Evolutionary conservation across 2,888 invertebrate genomes (phyloP), one percentile per base, ranked within the genome.

Genomic region (Arge pagana): DNA sequence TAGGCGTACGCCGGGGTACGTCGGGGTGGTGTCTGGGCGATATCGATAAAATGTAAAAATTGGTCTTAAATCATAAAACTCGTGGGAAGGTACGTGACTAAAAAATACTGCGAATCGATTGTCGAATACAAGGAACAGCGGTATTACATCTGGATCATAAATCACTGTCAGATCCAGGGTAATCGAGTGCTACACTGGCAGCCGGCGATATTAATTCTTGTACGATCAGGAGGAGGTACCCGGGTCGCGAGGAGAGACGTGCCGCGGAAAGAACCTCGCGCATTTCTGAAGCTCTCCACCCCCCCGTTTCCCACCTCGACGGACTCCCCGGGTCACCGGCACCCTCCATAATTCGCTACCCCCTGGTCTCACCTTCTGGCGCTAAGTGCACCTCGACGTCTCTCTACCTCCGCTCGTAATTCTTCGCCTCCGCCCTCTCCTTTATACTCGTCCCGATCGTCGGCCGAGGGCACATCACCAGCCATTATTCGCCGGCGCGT

Each of bases 121-220:
- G 58, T 50, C 54, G 48, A 50, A 42, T 50, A 15, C 53, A 48
- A 42, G 52, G 51, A 51, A 50, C 50, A 57, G 60, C 62, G 59
- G 56, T 58, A 63, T 64, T 66, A 62, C 62, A 62, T 63, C 59
- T 55, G 52, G 54, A 59, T 62, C 65, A 71, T 71, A 70, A 67
- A 72, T 72, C 72, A 71, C 67, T 63, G 73, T 71, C 72, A 66
- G 63, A 64, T 62, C 55, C 65, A 63, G 64, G 66, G 58, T 70
- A 73, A 71, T 71, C 69, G 70, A 68, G 63, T 62, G 65, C 55
- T 56, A 61, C 58, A 62, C 55, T 49, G 57, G 48, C 52, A 54
- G 54, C 45, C 23, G 21, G 15, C 45, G 41, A 55, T 55, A 58
- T 58, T 57, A 43, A 57, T 55, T 54, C 52, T 40, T 45, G 26